These are phyloP conservation scores for Temnothorax longispinosus DNA, from an alignment of 1,140 invertebrate species.

Conservation along the genomic window DNA sequence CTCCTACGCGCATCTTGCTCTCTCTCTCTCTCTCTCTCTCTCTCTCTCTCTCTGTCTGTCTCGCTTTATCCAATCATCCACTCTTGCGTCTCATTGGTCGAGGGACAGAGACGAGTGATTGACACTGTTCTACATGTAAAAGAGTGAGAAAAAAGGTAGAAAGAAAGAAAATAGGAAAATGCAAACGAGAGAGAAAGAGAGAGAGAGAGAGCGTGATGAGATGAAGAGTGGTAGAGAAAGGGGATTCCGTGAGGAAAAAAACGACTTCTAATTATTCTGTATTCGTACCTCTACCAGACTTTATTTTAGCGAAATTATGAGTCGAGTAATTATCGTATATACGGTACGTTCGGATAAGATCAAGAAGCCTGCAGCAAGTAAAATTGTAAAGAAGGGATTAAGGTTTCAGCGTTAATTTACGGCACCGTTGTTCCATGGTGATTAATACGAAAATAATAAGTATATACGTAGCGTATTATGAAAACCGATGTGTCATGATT, in stretches of 20 bases:
- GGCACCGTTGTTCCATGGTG: neutral
- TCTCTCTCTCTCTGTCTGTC: neutral
- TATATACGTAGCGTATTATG: neutral
- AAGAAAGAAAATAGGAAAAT: slow-evolving; percentile 3
- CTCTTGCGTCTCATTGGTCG: slow-evolving; percentile 2
- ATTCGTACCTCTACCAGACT: neutral
- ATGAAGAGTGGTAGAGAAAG: neutral
- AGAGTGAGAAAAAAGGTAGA: slow-evolving; percentile 50
- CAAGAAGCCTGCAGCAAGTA: neutral
- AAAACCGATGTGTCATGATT: slow-evolving; percentile 1
- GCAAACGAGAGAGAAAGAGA: neutral
- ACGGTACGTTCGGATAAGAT: neutral
- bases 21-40: neutral
- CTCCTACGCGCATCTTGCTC: neutral
- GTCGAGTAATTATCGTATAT: neutral
- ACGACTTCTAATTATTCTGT: slow-evolving; percentile 19
- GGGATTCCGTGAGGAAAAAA: neutral
- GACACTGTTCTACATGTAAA: slow-evolving; percentile 54
- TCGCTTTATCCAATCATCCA: neutral
- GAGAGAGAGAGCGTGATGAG: slow-evolving; percentile 15
- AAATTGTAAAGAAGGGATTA: neutral
- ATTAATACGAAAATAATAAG: slow-evolving; percentile 33
- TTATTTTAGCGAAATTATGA: slow-evolving; percentile 7
- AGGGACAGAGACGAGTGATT: slow-evolving; percentile 23
- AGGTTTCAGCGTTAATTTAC: slow-evolving; percentile 3